Conservation (phyloP, 2,888 invertebrate species). For the Seladonia tumulorum region DNA sequence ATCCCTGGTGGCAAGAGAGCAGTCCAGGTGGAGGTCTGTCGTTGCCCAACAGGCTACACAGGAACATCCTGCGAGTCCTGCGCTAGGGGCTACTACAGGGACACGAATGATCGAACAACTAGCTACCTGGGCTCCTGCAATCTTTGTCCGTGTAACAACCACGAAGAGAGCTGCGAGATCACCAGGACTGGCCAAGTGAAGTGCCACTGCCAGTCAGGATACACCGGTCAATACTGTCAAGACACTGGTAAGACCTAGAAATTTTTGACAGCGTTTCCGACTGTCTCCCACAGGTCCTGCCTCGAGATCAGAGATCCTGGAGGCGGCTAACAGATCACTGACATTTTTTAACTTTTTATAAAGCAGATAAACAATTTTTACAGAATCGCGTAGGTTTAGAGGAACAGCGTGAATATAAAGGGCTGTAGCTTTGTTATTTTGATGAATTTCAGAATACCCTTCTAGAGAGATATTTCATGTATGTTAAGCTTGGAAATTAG, state of each 20-base stretch:
- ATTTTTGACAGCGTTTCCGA: background rate
- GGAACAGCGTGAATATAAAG: background rate
- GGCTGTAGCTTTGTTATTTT: background rate
- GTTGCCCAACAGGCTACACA: slow-evolving; percentile 92
- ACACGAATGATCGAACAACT: slow-evolving; percentile 85
- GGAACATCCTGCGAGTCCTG: slow-evolving; percentile 95
- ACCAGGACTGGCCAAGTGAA: slow-evolving; percentile 85
- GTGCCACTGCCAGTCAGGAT: slow-evolving; percentile 90
- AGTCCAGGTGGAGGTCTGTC: slow-evolving; percentile 93
- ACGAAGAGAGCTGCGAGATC: slow-evolving; percentile 88
- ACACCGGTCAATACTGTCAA: slow-evolving; percentile 89
- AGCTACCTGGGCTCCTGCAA: slow-evolving; percentile 87
- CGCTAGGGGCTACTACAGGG: slow-evolving; percentile 89
- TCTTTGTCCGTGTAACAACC: slow-evolving; percentile 92
- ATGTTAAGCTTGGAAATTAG: background rate
- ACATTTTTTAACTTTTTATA: no score
- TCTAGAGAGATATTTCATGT: background rate
- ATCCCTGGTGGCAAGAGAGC: slow-evolving; percentile 87
- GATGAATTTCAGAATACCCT: background rate
- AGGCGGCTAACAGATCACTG: background rate
- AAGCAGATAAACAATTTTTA: background rate
- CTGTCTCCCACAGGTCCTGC: background rate
- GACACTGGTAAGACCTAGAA: slow-evolving; percentile 84
- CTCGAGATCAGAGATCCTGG: background rate
- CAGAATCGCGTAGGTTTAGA: background rate